A percentile compares a stretch with the other conserved stretches of the same genome.
Conservation (phyloP, 1,140 invertebrate genomes). For the Trichonephila clavipes region DNA sequence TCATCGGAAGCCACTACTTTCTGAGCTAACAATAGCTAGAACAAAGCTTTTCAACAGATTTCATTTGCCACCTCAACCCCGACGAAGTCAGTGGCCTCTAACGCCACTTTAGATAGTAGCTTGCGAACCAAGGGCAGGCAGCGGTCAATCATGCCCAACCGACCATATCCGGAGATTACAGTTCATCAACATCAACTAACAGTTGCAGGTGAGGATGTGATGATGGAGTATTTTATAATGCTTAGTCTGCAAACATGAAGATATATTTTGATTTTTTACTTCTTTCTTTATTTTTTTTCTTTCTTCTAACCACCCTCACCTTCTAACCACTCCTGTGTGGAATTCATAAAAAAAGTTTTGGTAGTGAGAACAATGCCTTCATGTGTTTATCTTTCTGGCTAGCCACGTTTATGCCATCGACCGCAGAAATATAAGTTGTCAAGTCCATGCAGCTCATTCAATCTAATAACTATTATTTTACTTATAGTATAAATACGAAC, state of each 20-base stretch:
- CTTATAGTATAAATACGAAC: too few relatives aligned
- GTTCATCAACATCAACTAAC: constrained; percentile 54
- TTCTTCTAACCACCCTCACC: background rate
- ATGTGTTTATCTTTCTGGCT: background rate
- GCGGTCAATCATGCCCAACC: constrained; percentile 48
- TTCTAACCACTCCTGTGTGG: background rate
- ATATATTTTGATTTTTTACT: background rate
- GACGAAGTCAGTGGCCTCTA: constrained; percentile 50
- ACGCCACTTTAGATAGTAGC: background rate
- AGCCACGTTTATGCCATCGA: background rate
- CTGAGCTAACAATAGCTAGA: background rate
- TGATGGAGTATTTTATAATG: background rate
- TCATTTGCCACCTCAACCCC: constrained; percentile 31
- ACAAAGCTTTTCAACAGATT: background rate
- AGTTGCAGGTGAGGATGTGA: constrained; percentile 15
- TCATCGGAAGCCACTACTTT: background rate
- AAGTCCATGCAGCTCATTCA: background rate
- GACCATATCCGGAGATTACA: constrained; percentile 48
- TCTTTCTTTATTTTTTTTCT: background rate
- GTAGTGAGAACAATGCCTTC: background rate
- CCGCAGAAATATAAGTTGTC: background rate
- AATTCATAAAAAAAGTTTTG: background rate
- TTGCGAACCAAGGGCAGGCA: constrained; percentile 23
- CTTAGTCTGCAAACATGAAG: background rate
- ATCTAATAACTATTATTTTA: too few relatives aligned